phyloP scores from a whole-genome alignment of 2,797 vertebrate species.

The Oceanodroma leucorhoa region DNA sequence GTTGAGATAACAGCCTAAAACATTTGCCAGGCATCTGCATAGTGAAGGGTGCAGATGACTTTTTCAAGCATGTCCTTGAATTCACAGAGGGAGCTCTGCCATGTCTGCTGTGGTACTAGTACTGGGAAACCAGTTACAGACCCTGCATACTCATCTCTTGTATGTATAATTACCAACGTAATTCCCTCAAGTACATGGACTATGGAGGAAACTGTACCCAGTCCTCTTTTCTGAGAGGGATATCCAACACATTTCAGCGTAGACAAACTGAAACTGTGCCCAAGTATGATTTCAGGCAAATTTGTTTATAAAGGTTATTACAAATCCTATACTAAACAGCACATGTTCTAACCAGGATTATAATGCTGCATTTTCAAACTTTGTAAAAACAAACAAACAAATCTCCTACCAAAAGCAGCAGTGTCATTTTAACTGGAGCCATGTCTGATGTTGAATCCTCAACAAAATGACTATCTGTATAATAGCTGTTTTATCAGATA shows the following conservation, averaged over 20 bases:
- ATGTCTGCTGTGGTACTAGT: background rate
- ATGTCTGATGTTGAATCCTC: background rate
- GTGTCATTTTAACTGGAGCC: background rate
- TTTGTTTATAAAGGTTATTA: background rate
- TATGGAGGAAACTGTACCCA: background rate
- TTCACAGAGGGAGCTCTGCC: background rate
- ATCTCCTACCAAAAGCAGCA: background rate
- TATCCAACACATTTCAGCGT: background rate
- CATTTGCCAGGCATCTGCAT: background rate
- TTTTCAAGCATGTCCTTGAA: background rate
- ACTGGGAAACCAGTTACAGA: background rate
- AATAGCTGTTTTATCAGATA: constrained; percentile 1
- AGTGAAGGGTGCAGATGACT: background rate
- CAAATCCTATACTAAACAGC: background rate
- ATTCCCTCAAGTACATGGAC: background rate
- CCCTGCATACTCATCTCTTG: background rate
- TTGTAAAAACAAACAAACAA: background rate
- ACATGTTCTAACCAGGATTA: background rate
- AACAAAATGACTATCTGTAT: background rate
- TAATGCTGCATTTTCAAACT: background rate
- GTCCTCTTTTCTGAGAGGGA: background rate
- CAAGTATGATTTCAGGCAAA: background rate
- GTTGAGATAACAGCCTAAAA: background rate
- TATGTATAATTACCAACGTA: background rate
- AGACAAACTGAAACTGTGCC: background rate